Evolutionary conservation across 2,797 vertebrate species (phyloP).

Genomic region (Carapus acus): DNA sequence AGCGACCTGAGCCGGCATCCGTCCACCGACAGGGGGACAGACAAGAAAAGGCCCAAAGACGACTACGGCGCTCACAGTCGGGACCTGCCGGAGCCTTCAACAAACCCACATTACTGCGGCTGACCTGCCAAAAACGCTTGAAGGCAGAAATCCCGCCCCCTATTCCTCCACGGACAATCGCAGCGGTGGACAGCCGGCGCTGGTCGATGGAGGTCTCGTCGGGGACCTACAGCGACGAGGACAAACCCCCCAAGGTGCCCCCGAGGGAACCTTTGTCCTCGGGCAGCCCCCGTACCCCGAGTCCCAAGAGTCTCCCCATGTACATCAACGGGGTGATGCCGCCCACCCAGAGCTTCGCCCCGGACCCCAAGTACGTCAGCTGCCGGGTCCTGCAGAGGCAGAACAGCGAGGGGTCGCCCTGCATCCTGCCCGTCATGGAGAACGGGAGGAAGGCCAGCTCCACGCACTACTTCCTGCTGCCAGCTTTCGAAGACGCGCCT

Average conservation of each 20-base stretch:
- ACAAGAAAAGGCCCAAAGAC: constrained; percentile 77
- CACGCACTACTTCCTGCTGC: constrained; percentile 94
- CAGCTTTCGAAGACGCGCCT: constrained; percentile 76
- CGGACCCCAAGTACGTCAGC: constrained; percentile 93
- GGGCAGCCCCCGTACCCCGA: constrained; percentile 83
- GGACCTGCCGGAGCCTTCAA: constrained; percentile 91
- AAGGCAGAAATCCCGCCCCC: constrained; percentile 91
- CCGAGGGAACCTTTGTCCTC: constrained; percentile 84
- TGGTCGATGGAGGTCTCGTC: constrained; percentile 96
- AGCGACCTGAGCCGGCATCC: constrained; percentile 42
- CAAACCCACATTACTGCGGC: constrained; percentile 76
- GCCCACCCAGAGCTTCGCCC: constrained; percentile 95
- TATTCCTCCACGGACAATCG: constrained; percentile 83
- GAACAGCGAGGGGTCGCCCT: constrained; percentile 88
- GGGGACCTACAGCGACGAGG: constrained; percentile 85
- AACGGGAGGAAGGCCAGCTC: constrained; percentile 86
- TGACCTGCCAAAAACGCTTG: constrained; percentile 70
- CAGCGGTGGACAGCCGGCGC: constrained; percentile 81
- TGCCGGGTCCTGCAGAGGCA: constrained; percentile 85
- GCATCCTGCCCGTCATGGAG: constrained; percentile 92
- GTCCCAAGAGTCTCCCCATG: constrained; percentile 88
- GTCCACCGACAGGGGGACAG: constrained; percentile 62
- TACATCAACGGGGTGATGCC: constrained; percentile 96
- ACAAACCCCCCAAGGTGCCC: constrained; percentile 89
- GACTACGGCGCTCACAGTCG: constrained; percentile 84